phyloP scores from a whole-genome alignment of 1,140 invertebrate genomes.

The Ceratosolen fusciceps region DNA sequence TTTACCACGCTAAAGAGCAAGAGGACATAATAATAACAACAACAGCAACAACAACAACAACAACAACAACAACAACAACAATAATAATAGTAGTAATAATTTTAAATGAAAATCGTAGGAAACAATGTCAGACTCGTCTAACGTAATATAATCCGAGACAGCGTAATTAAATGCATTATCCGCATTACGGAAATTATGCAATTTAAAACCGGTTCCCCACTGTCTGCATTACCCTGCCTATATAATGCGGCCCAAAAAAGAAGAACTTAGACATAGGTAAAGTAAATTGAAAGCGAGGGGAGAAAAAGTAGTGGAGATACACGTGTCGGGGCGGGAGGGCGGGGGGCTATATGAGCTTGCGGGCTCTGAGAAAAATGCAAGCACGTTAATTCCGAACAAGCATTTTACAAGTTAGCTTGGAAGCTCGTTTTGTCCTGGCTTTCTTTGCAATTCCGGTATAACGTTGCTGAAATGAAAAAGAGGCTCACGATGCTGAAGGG shows the following conservation, averaged over 20 bases:
- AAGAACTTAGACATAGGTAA: background rate
- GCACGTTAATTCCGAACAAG: slow-evolving; percentile 46
- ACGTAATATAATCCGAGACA: background rate
- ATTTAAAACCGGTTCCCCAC: background rate
- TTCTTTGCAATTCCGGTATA: slow-evolving; percentile 14
- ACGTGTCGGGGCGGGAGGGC: slow-evolving; percentile 16
- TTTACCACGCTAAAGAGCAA: too few relatives aligned
- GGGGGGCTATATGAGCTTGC: slow-evolving; percentile 35
- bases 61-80: too few relatives aligned
- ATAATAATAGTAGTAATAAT: too few relatives aligned
- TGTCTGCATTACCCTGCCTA: background rate
- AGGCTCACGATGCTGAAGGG: background rate
- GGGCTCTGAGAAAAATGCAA: slow-evolving; percentile 44
- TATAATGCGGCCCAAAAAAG: background rate
- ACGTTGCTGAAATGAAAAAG: slow-evolving; percentile 30
- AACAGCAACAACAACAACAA: too few relatives aligned
- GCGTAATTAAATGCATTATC: slow-evolving; percentile 12
- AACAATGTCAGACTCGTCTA: background rate
- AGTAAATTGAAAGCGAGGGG: background rate
- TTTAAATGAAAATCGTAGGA: background rate
- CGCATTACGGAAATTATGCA: slow-evolving; percentile 13
- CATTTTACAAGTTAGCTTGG: slow-evolving; percentile 28
- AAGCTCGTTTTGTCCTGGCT: slow-evolving; percentile 34
- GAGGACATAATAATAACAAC: too few relatives aligned
- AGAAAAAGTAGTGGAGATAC: slow-evolving; percentile 4